phyloP scores from a whole-genome alignment of 2,113 vertebrate species.

The Lagopus leucura region DNA sequence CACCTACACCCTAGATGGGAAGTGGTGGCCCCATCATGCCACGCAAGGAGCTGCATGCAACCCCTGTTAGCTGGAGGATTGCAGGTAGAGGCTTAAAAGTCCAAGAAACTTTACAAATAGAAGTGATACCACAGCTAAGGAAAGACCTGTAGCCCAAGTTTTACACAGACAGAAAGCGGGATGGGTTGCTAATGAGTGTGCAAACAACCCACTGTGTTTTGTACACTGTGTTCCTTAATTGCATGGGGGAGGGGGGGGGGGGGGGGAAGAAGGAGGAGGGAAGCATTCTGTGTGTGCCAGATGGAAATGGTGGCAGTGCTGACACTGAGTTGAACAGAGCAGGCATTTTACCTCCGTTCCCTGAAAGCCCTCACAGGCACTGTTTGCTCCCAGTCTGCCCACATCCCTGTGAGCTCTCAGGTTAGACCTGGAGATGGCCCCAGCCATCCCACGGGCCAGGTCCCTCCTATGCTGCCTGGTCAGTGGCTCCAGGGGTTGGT shows the following conservation, averaged over 20 bases:
- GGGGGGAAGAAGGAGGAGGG: too few relatives aligned
- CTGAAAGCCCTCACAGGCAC: neutral
- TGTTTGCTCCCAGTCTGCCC: accelerated
- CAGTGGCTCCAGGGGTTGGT: accelerated
- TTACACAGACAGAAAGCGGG: neutral
- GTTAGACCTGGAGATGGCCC: neutral
- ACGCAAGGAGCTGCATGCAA: neutral
- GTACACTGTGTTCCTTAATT: neutral
- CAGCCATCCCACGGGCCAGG: neutral
- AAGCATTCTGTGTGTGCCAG: neutral
- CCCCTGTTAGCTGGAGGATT: neutral
- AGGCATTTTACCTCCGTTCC: neutral
- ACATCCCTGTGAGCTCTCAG: neutral
- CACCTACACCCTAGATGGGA: slow-evolving; percentile 6
- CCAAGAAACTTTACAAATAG: neutral
- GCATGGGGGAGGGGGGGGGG: too few relatives aligned
- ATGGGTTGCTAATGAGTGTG: neutral
- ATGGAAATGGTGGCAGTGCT: neutral
- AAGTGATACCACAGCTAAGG: neutral
- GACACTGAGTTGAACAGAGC: neutral
- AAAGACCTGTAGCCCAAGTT: neutral
- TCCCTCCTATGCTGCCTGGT: neutral
- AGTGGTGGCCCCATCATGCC: neutral
- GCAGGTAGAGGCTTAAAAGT: neutral
- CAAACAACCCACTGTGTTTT: neutral